Percentiles rank a stretch among this genome's conserved stretches.
Evolutionary conservation across 2,113 vertebrate species (phyloP).

Genomic region (Muntiacus muntjak): DNA sequence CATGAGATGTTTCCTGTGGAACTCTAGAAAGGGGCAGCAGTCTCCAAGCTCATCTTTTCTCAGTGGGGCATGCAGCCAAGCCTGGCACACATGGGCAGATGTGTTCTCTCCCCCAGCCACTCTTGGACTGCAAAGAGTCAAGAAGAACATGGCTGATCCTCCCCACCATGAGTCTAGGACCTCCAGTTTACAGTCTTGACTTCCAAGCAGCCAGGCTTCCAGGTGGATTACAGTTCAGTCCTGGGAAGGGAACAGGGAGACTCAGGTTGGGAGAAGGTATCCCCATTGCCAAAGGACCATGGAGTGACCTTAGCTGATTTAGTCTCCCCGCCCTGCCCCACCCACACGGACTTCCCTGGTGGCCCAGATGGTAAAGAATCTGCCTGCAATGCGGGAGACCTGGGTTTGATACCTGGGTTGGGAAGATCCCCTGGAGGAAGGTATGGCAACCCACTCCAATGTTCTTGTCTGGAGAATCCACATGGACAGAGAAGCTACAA

Average conservation of each 20-base stretch:
- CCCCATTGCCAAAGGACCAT: neutral
- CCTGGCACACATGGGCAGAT: neutral
- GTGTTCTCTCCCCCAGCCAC: fast-evolving
- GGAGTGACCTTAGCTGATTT: neutral
- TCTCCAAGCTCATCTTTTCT: neutral
- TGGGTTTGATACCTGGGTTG: neutral
- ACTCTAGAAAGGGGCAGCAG: neutral
- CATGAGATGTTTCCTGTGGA: neutral
- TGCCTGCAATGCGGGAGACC: neutral
- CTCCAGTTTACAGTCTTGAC: neutral
- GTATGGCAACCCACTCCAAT: neutral
- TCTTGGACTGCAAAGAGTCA: fast-evolving
- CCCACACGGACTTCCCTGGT: neutral
- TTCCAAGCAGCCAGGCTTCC: neutral
- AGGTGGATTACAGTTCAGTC: neutral
- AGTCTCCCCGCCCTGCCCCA: fast-evolving
- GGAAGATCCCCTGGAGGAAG: neutral
- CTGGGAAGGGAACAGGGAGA: neutral
- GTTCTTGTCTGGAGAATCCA: neutral
- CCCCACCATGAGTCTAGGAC: neutral
- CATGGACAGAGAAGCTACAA: neutral
- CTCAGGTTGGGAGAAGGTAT: no score
- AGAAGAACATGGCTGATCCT: neutral
- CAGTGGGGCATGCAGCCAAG: fast-evolving
- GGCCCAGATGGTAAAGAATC: neutral